These are phyloP conservation scores for Teleogryllus oceanicus DNA, from an alignment of 2,888 invertebrate species.

Conservation along the genomic window DNA sequence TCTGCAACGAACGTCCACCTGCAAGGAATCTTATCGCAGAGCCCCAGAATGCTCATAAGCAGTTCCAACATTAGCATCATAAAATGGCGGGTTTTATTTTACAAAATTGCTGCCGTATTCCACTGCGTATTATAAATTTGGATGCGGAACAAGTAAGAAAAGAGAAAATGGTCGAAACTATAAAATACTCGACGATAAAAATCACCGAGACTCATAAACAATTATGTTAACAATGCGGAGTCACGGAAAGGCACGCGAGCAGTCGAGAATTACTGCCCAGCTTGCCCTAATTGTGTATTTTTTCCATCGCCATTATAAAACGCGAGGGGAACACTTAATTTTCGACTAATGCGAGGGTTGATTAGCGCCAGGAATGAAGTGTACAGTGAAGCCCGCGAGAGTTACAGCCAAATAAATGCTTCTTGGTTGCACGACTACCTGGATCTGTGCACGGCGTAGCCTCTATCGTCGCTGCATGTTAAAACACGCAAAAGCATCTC, in stretches of 20 bases:
- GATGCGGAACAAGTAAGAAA: slow-evolving; percentile 18
- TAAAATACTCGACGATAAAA: slow-evolving; percentile 18
- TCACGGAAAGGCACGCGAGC: background rate
- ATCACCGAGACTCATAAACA: slow-evolving; percentile 7
- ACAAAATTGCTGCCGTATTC: background rate
- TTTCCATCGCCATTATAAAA: background rate
- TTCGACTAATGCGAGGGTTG: background rate
- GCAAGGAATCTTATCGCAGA: background rate
- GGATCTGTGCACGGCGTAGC: no score
- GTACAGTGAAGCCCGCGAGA: background rate
- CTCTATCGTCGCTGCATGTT: no score
- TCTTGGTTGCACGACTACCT: no score
- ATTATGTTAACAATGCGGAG: slow-evolving; percentile 18
- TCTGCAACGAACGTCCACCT: no score
- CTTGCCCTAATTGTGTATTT: slow-evolving; percentile 1
- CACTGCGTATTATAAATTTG: slow-evolving; percentile 1
- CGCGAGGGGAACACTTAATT: slow-evolving; percentile 4
- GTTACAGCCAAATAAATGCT: no score
- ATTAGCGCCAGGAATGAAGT: background rate
- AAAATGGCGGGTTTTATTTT: background rate
- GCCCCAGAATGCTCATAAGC: background rate
- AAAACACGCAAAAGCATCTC: no score
- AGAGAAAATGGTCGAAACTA: slow-evolving; percentile 18
- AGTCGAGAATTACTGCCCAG: background rate
- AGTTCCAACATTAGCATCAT: background rate